phyloP scores from a whole-genome alignment of 2,888 invertebrate species.

The Cantharis lateralis region DNA sequence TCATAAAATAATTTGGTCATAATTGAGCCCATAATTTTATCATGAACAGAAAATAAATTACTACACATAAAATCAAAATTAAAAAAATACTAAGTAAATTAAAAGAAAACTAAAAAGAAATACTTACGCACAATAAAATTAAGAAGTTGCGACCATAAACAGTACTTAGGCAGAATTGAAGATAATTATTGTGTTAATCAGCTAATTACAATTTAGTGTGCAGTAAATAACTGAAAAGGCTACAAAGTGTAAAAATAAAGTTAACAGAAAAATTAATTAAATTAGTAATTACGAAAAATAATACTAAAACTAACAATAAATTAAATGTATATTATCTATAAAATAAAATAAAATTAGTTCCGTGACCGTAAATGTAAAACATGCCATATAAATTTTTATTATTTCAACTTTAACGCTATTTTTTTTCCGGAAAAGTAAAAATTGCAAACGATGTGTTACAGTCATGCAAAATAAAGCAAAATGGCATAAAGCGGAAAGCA shows the following conservation, averaged over 20 bases:
- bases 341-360: neutral
- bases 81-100: neutral
- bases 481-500: constrained; percentile 21
- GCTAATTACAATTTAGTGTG: constrained; percentile 39
- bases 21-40: neutral
- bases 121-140: constrained; percentile 31
- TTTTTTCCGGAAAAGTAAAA: neutral
- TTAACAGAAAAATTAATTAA: neutral
- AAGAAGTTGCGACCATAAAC: constrained; percentile 32
- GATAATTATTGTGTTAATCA: constrained; percentile 42
- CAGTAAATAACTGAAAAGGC: constrained; percentile 27
- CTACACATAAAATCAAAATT: neutral
- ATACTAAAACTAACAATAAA: neutral
- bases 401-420: neutral
- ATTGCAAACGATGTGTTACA: neutral
- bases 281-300: neutral
- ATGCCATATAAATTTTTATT: neutral
- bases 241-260: constrained; percentile 15
- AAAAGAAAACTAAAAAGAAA: constrained; percentile 17
- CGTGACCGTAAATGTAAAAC: neutral
- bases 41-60: neutral
- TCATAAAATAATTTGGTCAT: constrained; percentile 8
- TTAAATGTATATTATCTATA: neutral
- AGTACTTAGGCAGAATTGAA: constrained; percentile 23
- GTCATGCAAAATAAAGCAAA: constrained; percentile 1